Evolutionary conservation across 2,797 vertebrate species (phyloP).

Genomic region (Scolopax rusticola): DNA sequence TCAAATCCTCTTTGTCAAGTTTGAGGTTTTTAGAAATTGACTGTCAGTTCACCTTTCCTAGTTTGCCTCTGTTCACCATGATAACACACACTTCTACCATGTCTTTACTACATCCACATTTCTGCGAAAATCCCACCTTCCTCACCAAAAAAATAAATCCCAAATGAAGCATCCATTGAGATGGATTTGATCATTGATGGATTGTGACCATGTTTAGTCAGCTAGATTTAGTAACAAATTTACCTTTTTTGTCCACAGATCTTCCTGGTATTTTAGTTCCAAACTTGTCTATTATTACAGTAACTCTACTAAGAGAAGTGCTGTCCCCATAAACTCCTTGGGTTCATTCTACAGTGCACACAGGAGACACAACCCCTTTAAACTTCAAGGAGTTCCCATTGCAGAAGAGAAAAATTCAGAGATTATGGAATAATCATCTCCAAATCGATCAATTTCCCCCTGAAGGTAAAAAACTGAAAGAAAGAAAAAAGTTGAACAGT

Average conservation of each 20-base stretch:
- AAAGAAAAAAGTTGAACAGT: slow-evolving; percentile 75
- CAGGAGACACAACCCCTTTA: slow-evolving; percentile 76
- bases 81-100: background rate
- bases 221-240: background rate
- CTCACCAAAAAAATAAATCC: background rate
- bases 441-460: slow-evolving; percentile 81
- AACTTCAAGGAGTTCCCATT: slow-evolving; percentile 79
- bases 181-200: background rate
- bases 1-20: background rate
- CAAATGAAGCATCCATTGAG: background rate
- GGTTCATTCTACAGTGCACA: slow-evolving; percentile 67
- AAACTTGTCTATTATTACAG: slow-evolving; percentile 57
- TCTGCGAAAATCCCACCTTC: background rate
- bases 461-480: slow-evolving; percentile 79
- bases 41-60: background rate
- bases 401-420: slow-evolving; percentile 78
- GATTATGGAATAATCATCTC: slow-evolving; percentile 83
- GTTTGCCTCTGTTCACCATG: background rate
- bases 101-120: background rate
- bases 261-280: slow-evolving; percentile 27
- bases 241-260: background rate
- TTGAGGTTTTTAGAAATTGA: background rate
- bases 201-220: background rate
- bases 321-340: slow-evolving; percentile 73
- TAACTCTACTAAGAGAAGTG: slow-evolving; percentile 64